Evolutionary conservation across 2,888 invertebrate genomes (phyloP).

Genomic region (Pammene fasciana): DNA sequence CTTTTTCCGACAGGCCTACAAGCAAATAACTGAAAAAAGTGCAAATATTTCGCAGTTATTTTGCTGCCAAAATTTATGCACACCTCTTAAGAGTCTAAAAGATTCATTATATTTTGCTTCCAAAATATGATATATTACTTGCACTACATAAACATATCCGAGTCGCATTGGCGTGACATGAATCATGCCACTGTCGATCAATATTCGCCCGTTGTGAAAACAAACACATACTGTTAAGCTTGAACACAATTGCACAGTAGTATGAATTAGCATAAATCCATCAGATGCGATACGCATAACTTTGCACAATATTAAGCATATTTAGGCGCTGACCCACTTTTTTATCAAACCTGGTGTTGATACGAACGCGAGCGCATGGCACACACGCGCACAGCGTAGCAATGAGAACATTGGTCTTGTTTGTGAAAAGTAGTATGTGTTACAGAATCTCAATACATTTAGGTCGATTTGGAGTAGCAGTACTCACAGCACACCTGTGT

Average conservation of each 20-base stretch:
- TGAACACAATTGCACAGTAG: constrained; percentile 51
- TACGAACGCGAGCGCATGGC: constrained; percentile 57
- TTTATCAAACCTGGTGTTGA: constrained; percentile 64
- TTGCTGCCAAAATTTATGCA: too few species aligned
- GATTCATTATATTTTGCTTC: too few species aligned
- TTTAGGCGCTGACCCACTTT: constrained; percentile 74
- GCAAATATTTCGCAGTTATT: too few species aligned
- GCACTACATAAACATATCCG: background rate
- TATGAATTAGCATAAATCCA: constrained; percentile 66
- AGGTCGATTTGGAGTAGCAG: background rate
- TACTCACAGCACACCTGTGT: constrained; percentile 27
- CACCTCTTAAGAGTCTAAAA: too few species aligned
- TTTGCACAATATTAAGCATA: constrained; percentile 71
- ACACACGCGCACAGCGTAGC: constrained; percentile 42
- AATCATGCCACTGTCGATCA: constrained; percentile 12
- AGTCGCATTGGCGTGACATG: background rate
- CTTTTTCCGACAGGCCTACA: too few species aligned
- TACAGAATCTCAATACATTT: background rate
- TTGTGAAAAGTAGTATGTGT: background rate
- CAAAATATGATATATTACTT: too few species aligned
- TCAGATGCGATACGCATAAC: constrained; percentile 67
- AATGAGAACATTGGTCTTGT: constrained; percentile 8
- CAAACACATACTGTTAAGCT: constrained; percentile 48
- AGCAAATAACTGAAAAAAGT: too few species aligned
- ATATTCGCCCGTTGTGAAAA: constrained; percentile 44